Evolutionary conservation across 2,888 invertebrate species (phyloP), one percentile per base, ranked within the genome.

Genomic region (Andrena fulva): DNA sequence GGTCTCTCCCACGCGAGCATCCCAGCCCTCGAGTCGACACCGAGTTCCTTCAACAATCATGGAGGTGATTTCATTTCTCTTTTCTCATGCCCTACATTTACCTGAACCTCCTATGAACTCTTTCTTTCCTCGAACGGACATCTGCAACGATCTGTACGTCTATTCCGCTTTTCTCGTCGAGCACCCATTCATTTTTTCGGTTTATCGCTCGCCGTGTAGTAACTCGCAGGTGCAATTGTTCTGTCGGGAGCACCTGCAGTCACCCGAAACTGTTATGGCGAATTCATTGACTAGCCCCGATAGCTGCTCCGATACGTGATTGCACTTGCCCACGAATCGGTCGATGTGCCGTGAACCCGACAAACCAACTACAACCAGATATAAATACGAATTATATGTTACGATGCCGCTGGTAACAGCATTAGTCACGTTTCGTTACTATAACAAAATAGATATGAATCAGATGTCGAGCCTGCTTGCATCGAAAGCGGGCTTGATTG

Each of bases 31-130:
- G 90, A 91, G 85, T 89, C 92, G 83, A 91, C 92, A 87, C 91
- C 92, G 90, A 92, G 91, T 89, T 92, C 92, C 89, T 90, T 91
- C 90, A 92, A 91, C 92, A 92, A 93, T 92, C 93, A 92, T 92
- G 93, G 92, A 93, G 93, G 93, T 93, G 91, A 92, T 90, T 89
- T 90, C 85, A 86, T 90, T 87, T 89, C 83, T 84, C 82, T 74
- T 73, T 84, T 77, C 76, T 68, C 72, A 59, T 87, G 89, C 66
- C 90, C 89, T 85, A 87, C 82, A 89, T 88, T 85, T 77, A 69
- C 76, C 77, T 74, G 50, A 63, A 68, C 73, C 31, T 31, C 16
- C 48, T 6, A n/a, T 50, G 8, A 7, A 16, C 4, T 16, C 29
- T 42, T 50, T 20, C 27, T 27, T 10, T 20, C 20, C 29, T 24